phyloP scores from a whole-genome alignment of 2,113 vertebrate genomes.

The Myrmecophaga tridactyla region DNA sequence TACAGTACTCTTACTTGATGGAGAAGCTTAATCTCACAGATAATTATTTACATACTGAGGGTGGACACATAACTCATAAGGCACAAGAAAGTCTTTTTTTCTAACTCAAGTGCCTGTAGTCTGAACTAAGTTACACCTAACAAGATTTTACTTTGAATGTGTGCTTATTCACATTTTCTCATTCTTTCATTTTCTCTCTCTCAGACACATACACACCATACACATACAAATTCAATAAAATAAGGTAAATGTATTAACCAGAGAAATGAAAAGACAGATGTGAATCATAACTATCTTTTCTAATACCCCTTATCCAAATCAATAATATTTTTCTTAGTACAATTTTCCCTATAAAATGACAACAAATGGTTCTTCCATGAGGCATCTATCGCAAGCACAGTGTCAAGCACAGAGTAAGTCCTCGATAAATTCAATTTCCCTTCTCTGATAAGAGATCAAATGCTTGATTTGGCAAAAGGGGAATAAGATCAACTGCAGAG shows the following conservation, averaged over 20 bases:
- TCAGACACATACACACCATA: neutral
- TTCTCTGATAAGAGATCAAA: neutral
- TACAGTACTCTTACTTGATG: neutral
- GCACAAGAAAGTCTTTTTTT: neutral
- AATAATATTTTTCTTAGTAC: neutral
- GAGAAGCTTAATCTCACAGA: conserved; percentile 7
- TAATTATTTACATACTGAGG: conserved; percentile 38
- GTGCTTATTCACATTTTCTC: neutral
- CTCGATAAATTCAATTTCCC: neutral
- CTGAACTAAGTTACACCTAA: neutral
- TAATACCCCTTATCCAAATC: neutral
- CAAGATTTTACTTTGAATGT: conserved; percentile 4
- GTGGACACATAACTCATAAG: conserved; percentile 3
- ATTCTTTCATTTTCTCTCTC: neutral
- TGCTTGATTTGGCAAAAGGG: neutral
- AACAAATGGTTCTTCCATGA: neutral
- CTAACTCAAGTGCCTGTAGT: neutral
- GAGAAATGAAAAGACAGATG: neutral
- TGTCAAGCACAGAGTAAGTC: neutral
- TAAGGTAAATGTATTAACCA: neutral
- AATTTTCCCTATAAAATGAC: neutral
- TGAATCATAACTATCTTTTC: neutral
- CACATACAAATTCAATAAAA: neutral
- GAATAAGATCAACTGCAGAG: neutral
- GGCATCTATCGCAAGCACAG: neutral